These are phyloP conservation scores for Cheiracanthium punctorium DNA, from an alignment of 2,888 invertebrate genomes.

Conservation along the genomic window DNA sequence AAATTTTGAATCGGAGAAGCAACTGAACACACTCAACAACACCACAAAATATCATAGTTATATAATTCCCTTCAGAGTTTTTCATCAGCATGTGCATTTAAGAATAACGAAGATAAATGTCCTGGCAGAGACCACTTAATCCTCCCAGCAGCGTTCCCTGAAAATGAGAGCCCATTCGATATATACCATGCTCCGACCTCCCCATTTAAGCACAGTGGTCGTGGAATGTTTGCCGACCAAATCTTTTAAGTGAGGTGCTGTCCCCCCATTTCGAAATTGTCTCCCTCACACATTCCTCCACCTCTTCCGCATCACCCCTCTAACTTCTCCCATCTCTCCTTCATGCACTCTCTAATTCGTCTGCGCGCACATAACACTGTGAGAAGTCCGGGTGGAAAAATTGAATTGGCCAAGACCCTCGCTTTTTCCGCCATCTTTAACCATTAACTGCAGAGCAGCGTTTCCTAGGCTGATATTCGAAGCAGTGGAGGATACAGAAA, in stretches of 20 bases:
- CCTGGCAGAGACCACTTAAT: not conserved
- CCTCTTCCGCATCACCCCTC: not conserved
- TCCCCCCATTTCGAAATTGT: conserved; percentile 63
- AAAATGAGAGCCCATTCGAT: not conserved
- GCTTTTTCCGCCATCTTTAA: conserved; percentile 24
- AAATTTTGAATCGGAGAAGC: too few relatives aligned
- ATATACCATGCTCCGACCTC: not conserved
- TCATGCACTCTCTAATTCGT: not conserved
- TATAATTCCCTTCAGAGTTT: not conserved
- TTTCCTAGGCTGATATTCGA: too few relatives aligned
- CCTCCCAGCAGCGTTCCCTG: not conserved
- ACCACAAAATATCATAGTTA: too few relatives aligned
- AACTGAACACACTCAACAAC: too few relatives aligned
- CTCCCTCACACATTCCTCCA: conserved; percentile 44
- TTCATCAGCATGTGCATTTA: not conserved
- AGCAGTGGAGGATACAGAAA: too few relatives aligned
- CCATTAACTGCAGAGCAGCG: too few relatives aligned
- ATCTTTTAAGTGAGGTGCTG: conserved; percentile 54
- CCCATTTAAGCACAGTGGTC: not conserved
- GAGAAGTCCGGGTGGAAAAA: conserved; percentile 2
- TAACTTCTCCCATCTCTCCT: too few relatives aligned
- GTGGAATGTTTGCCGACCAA: conserved; percentile 50
- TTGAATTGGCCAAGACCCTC: not conserved
- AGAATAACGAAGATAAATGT: not conserved
- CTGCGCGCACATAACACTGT: not conserved